phyloP scores from a whole-genome alignment of 2,888 invertebrate species.

The Tinea semifulvella region DNA sequence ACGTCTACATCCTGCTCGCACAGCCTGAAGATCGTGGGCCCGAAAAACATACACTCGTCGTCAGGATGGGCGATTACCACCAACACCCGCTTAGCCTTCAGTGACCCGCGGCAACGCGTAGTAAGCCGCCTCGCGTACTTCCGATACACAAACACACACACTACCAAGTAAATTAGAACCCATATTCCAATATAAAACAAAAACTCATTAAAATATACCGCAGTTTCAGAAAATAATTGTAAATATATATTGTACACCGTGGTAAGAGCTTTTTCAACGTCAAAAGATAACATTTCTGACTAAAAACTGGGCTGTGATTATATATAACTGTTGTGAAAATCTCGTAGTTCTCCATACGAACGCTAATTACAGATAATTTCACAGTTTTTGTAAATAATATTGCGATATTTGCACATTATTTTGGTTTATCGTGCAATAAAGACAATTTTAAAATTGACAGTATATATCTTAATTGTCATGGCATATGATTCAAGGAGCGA shows the following conservation, averaged over 20 bases:
- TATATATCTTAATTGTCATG: too few species aligned
- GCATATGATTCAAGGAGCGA: too few species aligned
- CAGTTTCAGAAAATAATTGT: conserved; percentile 40
- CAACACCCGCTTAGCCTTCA: conserved; percentile 70
- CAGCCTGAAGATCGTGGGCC: conserved; percentile 83
- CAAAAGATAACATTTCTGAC: conserved; percentile 50
- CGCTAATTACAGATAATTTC: not conserved
- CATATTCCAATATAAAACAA: conserved; percentile 60
- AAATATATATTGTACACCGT: conserved; percentile 43
- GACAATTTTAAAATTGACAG: too few species aligned
- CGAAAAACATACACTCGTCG: conserved; percentile 99
- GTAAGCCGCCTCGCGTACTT: conserved; percentile 59
- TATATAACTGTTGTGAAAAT: not conserved
- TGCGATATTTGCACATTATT: too few species aligned
- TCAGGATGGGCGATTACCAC: conserved; percentile 96
- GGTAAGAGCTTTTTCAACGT: conserved; percentile 34
- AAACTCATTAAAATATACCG: conserved; percentile 48
- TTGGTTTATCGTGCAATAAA: too few species aligned
- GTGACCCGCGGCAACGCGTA: conserved; percentile 55
- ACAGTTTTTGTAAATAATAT: not conserved
- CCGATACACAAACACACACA: conserved; percentile 60
- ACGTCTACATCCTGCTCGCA: conserved; percentile 73
- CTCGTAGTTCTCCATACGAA: not conserved
- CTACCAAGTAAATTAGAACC: conserved; percentile 57
- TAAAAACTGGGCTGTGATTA: conserved; percentile 24